Conservation (phyloP, 2,113 vertebrate genomes). For the Cyrtonyx montezumae region DNA sequence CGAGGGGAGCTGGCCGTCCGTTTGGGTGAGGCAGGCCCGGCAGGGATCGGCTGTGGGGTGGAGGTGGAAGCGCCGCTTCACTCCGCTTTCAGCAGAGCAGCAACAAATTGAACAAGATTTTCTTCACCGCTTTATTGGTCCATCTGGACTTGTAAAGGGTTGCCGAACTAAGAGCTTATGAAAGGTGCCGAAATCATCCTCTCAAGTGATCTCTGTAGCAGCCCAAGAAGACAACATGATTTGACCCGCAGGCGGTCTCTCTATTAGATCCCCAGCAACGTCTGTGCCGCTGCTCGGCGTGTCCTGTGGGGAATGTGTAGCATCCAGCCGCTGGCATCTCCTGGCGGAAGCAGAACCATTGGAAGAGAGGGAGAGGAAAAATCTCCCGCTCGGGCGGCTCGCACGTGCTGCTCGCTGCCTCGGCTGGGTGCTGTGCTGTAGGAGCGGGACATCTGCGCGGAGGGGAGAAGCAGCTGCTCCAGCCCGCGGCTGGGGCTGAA, state of each 20-base stretch:
- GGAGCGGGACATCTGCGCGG: constrained; percentile 58
- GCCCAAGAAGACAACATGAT: not conserved
- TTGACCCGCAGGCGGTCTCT: not conserved
- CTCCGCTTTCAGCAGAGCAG: not conserved
- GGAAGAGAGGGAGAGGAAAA: not conserved
- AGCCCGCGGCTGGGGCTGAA: not conserved
- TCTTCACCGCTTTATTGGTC: not conserved
- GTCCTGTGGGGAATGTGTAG: constrained; percentile 8
- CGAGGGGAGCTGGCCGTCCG: not conserved
- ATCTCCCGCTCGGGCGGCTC: not conserved
- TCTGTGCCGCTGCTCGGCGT: not conserved
- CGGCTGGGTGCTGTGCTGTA: constrained; percentile 10
- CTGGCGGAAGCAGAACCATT: constrained; percentile 19
- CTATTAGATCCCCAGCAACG: not conserved
- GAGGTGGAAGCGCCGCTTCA: not conserved
- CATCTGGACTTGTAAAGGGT: not conserved
- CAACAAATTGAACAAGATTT: not conserved
- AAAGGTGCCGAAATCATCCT: not conserved
- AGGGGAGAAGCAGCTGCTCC: not conserved
- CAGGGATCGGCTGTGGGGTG: not conserved
- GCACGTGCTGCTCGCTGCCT: not conserved
- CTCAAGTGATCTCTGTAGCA: not conserved
- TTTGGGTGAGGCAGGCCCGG: not conserved
- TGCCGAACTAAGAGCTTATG: not conserved
- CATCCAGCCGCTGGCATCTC: constrained; percentile 72